Conservation (phyloP, 2,797 vertebrate species). For the Siniperca undulata region DNA sequence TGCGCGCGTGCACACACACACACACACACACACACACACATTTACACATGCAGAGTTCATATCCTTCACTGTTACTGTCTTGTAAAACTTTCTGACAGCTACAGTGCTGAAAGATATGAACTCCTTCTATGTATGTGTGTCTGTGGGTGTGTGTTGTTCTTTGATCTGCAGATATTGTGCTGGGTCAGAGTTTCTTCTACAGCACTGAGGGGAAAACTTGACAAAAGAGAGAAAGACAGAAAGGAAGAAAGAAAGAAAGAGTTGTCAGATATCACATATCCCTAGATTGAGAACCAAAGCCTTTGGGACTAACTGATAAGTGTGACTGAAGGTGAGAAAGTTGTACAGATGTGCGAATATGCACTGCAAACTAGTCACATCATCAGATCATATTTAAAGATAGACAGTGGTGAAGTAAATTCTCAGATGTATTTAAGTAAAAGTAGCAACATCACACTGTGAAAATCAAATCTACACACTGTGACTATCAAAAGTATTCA, state of each 20-base stretch:
- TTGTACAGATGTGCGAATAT: slow-evolving; percentile 37
- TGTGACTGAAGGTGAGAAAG: slow-evolving; percentile 42
- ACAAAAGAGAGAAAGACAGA: slow-evolving; percentile 17
- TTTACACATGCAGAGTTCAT: not conserved
- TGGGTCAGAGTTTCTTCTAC: slow-evolving; percentile 22
- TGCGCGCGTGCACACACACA: no score
- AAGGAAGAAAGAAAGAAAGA: slow-evolving; percentile 9
- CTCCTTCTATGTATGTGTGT: not conserved
- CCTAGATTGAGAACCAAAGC: slow-evolving; percentile 17
- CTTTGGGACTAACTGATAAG: slow-evolving; percentile 21
- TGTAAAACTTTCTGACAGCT: slow-evolving; percentile 51
- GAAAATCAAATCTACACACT: not conserved
- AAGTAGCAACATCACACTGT: slow-evolving; percentile 7
- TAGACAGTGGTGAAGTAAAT: not conserved
- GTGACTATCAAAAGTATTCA: not conserved
- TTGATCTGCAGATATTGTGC: slow-evolving; percentile 44
- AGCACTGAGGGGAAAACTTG: not conserved
- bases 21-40: not conserved
- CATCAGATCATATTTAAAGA: slow-evolving; percentile 27
- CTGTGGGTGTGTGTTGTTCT: slow-evolving; percentile 15
- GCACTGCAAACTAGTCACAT: slow-evolving; percentile 12
- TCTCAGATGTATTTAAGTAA: not conserved
- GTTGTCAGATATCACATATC: slow-evolving; percentile 28
- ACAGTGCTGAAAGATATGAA: slow-evolving; percentile 21
- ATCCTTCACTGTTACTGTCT: slow-evolving; percentile 1